Conservation (phyloP, 2,888 invertebrate genomes). For the Loripinus fragilis region DNA sequence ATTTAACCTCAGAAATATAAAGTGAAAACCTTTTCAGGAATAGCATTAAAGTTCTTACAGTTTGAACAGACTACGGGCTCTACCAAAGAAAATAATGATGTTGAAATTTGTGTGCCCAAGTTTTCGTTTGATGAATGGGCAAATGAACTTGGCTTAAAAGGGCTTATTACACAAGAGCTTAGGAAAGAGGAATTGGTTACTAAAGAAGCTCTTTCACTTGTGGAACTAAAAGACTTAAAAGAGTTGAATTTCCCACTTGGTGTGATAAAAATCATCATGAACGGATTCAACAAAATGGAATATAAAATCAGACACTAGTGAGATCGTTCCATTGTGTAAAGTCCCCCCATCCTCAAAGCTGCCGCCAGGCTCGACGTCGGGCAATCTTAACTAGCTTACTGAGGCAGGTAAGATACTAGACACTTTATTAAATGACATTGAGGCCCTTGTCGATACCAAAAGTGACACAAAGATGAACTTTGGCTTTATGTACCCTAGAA, state of each 20-base stretch:
- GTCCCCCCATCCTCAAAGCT: too few relatives aligned
- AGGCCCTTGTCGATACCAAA: not conserved
- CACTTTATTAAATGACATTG: not conserved
- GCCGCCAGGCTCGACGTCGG: too few relatives aligned
- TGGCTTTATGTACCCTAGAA: constrained; percentile 27
- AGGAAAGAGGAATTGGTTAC: not conserved
- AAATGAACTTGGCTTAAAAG: not conserved
- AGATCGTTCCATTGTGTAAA: too few relatives aligned
- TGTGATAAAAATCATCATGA: not conserved
- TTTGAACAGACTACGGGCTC: too few relatives aligned
- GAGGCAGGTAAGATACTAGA: constrained; percentile 12
- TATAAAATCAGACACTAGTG: too few relatives aligned
- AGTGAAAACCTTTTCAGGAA: too few relatives aligned
- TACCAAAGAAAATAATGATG: too few relatives aligned
- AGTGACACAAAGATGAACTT: too few relatives aligned
- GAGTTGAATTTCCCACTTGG: not conserved
- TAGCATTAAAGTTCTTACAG: too few relatives aligned
- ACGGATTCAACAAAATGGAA: not conserved
- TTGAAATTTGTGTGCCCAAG: too few relatives aligned
- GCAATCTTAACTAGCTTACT: too few relatives aligned
- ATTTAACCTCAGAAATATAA: too few relatives aligned
- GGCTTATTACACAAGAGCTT: not conserved
- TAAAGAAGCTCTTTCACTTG: not conserved
- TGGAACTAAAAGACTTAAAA: not conserved
- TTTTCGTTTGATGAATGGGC: constrained; percentile 6